Conservation (phyloP, 2,888 invertebrate genomes). For the Hemistola chrysoprasaria region DNA sequence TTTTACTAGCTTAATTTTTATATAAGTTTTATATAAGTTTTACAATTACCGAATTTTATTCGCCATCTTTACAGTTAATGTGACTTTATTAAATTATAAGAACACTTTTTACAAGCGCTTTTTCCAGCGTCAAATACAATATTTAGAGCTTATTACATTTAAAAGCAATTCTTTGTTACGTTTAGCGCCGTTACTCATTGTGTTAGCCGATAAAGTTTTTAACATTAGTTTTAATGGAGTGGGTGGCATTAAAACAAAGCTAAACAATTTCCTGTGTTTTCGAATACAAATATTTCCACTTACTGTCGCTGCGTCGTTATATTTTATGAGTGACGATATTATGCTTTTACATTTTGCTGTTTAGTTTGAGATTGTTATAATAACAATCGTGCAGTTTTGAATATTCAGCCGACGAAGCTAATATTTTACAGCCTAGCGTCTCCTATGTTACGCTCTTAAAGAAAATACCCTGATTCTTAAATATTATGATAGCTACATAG, state of each 20-base stretch:
- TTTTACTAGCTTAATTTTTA: too few species aligned
- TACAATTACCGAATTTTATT: background rate
- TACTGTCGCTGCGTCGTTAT: conserved; percentile 37
- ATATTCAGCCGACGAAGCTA: too few species aligned
- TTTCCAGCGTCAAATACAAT: conserved; percentile 8
- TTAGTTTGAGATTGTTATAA: too few species aligned
- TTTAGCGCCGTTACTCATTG: conserved; percentile 25
- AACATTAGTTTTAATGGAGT: conserved; percentile 25
- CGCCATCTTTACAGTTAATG: too few species aligned
- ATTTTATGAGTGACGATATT: conserved; percentile 13
- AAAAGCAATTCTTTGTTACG: conserved; percentile 30
- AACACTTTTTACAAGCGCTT: conserved; percentile 5
- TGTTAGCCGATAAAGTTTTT: conserved; percentile 38
- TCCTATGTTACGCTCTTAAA: too few species aligned
- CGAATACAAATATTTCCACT: conserved; percentile 62
- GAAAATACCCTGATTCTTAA: too few species aligned
- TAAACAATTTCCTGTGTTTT: conserved; percentile 60
- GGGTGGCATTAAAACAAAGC: conserved; percentile 59
- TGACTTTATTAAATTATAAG: too few species aligned
- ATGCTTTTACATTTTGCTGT: too few species aligned
- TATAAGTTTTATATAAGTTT: too few species aligned
- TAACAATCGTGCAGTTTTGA: too few species aligned
- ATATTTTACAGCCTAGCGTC: too few species aligned
- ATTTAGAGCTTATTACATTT: conserved; percentile 16
- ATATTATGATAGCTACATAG: too few species aligned